Percentiles rank a stretch among this genome's conserved stretches.
Evolutionary conservation across 2,888 invertebrate genomes (phyloP).

Genomic region (Mythimna loreyi): DNA sequence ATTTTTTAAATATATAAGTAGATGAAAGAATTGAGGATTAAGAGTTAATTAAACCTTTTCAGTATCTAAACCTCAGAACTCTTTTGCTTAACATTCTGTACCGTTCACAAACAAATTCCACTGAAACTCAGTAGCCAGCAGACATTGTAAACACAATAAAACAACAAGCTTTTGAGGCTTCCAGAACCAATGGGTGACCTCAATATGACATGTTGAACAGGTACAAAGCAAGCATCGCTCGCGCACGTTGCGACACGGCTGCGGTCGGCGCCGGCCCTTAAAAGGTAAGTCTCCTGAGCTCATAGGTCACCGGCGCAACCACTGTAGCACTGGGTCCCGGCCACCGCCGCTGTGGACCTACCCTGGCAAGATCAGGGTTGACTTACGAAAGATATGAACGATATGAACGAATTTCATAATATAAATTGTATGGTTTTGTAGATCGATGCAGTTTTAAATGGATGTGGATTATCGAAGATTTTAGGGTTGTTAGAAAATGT

Average conservation of each 20-base stretch:
- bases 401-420: background rate
- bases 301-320: conserved; percentile 83
- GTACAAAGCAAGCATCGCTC: conserved; percentile 62
- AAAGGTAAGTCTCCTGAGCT: conserved; percentile 82
- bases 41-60: too few relatives aligned
- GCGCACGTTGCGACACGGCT: conserved; percentile 74
- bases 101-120: background rate
- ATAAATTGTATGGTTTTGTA: background rate
- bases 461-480: too few relatives aligned
- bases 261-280: conserved; percentile 85
- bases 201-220: conserved; percentile 61
- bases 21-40: too few relatives aligned
- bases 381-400: conserved; percentile 2
- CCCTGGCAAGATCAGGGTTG: conserved; percentile 51
- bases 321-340: conserved; percentile 68
- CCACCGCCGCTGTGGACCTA: conserved; percentile 49
- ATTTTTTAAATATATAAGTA: too few relatives aligned
- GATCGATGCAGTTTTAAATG: background rate
- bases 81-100: too few relatives aligned
- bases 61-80: too few relatives aligned
- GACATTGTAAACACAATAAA: conserved; percentile 13
- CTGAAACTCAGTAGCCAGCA: background rate
- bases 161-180: conserved; percentile 36
- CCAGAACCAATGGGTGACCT: conserved; percentile 65
- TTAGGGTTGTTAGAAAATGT: too few relatives aligned